Conservation (phyloP, 1,140 invertebrate genomes). For the Conopomorpha cramerella region DNA sequence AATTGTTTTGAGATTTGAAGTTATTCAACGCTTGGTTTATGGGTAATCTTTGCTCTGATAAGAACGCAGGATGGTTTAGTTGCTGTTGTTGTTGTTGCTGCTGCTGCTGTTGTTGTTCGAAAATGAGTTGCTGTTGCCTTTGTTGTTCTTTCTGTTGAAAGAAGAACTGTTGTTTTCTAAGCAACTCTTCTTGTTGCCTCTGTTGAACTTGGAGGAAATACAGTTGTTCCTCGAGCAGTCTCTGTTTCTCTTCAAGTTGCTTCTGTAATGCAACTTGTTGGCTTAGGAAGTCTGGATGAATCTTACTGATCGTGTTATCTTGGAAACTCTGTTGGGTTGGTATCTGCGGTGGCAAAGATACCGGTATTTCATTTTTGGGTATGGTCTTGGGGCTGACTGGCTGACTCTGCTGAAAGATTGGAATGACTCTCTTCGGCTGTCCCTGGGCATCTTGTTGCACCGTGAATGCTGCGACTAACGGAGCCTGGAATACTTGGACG, state of each 20-base stretch:
- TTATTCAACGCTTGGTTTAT: conserved; percentile 18
- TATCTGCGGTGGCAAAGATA: conserved; percentile 17
- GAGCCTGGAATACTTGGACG: conserved; percentile 79
- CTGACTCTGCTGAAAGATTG: conserved; percentile 47
- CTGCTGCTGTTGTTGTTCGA: conserved; percentile 49
- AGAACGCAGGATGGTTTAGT: conserved; percentile 51
- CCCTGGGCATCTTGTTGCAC: conserved; percentile 80
- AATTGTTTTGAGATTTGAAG: conserved; percentile 21
- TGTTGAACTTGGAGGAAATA: conserved; percentile 70
- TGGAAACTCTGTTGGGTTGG: conserved; percentile 31
- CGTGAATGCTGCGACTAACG: conserved; percentile 80
- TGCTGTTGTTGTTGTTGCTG: conserved; percentile 55
- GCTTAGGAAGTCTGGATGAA: conserved; percentile 27
- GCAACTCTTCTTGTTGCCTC: conserved; percentile 69
- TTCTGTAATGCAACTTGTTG: conserved; percentile 59
- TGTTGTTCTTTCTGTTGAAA: conserved; percentile 56
- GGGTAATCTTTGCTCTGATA: conserved; percentile 44
- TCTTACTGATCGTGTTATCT: conserved; percentile 12
- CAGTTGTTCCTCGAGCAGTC: conserved; percentile 71
- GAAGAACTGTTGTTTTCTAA: conserved; percentile 65
- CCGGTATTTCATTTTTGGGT: conserved; percentile 19
- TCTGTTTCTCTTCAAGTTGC: conserved; percentile 70
- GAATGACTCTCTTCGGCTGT: conserved; percentile 74
- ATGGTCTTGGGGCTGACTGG: conserved; percentile 5
- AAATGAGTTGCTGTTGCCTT: conserved; percentile 64